A percentile compares a stretch with the other conserved stretches of the same genome.
These are phyloP conservation scores for Argynnis bischoffii DNA, from an alignment of 2,888 invertebrate species.

Conservation along the genomic window DNA sequence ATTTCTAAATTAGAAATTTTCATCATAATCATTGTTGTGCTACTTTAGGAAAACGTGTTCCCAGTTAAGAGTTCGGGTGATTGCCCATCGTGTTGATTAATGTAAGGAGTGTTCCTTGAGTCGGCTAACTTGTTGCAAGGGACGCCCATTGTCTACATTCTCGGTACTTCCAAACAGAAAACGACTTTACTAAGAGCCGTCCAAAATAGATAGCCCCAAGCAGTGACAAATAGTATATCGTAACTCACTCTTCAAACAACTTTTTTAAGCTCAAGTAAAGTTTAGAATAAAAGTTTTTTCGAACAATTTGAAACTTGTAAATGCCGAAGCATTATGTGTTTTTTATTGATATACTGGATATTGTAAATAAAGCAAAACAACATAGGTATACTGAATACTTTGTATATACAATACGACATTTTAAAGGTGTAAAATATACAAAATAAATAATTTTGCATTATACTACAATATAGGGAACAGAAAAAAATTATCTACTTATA, in stretches of 20 bases:
- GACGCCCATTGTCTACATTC: conserved; percentile 54
- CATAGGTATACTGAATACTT: no score
- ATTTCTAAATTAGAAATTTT: background rate
- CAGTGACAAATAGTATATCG: conserved; percentile 59
- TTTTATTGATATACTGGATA: background rate
- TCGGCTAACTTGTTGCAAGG: conserved; percentile 67
- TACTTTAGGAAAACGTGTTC: conserved; percentile 34
- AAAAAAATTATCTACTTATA: no score
- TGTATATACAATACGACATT: no score
- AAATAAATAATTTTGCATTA: no score
- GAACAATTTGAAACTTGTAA: background rate
- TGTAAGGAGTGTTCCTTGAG: conserved; percentile 55
- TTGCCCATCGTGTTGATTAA: conserved; percentile 65
- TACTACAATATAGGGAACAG: no score
- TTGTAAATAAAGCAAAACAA: background rate
- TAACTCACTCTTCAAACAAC: conserved; percentile 43
- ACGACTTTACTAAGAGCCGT: conserved; percentile 44
- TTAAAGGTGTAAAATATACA: no score
- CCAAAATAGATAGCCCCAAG: conserved; percentile 48
- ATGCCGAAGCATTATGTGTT: background rate
- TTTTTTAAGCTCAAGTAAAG: conserved; percentile 31
- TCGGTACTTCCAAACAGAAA: conserved; percentile 49
- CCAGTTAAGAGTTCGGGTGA: conserved; percentile 47
- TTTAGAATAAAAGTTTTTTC: conserved; percentile 27
- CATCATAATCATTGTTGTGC: background rate